phyloP scores from a whole-genome alignment of 2,113 vertebrate species.

The Noturus placidus region DNA sequence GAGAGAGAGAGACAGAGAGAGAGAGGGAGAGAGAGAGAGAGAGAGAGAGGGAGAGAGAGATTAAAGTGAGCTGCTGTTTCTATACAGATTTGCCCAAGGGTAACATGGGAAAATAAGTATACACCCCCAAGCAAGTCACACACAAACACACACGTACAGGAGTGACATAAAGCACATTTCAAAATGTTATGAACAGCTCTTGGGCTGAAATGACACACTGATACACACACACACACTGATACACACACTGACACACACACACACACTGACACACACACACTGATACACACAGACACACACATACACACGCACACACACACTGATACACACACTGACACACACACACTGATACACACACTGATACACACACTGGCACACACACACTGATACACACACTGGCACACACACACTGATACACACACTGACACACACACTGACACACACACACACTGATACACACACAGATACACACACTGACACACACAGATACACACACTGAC shows the following conservation, averaged over 20 bases:
- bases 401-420: no score
- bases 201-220: conserved; percentile 16
- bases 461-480: not conserved
- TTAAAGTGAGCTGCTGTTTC: conserved; percentile 2
- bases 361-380: no score
- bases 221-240: not conserved
- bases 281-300: conserved; percentile 49
- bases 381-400: not conserved
- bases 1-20: no score
- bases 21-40: no score
- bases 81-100: not conserved
- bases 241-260: not conserved
- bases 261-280: conserved; percentile 54
- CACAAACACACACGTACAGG: not conserved
- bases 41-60: conserved; percentile 17
- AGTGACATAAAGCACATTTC: conserved; percentile 60
- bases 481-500: conserved; percentile 73
- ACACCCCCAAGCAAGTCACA: not conserved
- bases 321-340: not conserved
- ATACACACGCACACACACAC: no score
- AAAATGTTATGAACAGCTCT: not conserved
- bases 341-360: no score
- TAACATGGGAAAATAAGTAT: not conserved
- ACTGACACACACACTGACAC: not conserved
- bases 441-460: conserved; percentile 55